Evolutionary conservation across 2,797 vertebrate species (phyloP).

Genomic region (Pantherophis vulpinus): DNA sequence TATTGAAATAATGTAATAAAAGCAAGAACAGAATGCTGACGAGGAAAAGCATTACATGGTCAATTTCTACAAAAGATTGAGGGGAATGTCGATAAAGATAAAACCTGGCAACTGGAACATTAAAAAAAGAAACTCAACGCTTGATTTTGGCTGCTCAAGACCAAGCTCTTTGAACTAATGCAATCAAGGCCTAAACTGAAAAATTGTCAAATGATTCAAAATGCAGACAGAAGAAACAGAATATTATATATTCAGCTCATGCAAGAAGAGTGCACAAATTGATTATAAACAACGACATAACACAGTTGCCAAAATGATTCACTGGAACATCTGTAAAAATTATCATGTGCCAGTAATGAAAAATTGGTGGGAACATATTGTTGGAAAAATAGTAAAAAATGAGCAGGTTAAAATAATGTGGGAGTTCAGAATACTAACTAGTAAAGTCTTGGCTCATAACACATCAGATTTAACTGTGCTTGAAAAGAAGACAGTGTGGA

Average conservation of each 20-base stretch:
- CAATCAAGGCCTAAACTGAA: background rate
- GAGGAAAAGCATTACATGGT: background rate
- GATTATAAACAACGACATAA: background rate
- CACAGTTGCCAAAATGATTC: background rate
- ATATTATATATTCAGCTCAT: background rate
- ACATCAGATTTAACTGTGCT: background rate
- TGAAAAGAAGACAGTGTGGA: background rate
- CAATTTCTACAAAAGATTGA: background rate
- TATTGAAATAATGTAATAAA: background rate
- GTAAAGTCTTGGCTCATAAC: background rate
- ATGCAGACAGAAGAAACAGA: background rate
- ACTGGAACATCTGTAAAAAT: background rate
- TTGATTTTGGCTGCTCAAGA: background rate
- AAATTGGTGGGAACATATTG: background rate
- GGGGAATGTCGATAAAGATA: background rate
- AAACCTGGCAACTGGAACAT: background rate
- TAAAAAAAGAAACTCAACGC: background rate
- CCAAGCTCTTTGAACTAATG: background rate
- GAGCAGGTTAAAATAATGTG: background rate
- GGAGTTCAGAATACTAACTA: background rate
- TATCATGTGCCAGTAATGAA: background rate
- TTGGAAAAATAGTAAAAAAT: background rate
- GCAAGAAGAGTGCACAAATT: background rate
- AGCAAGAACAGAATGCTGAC: background rate
- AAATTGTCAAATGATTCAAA: background rate